Conservation (phyloP, 2,888 invertebrate species). For the Priocnemis perturbator region DNA sequence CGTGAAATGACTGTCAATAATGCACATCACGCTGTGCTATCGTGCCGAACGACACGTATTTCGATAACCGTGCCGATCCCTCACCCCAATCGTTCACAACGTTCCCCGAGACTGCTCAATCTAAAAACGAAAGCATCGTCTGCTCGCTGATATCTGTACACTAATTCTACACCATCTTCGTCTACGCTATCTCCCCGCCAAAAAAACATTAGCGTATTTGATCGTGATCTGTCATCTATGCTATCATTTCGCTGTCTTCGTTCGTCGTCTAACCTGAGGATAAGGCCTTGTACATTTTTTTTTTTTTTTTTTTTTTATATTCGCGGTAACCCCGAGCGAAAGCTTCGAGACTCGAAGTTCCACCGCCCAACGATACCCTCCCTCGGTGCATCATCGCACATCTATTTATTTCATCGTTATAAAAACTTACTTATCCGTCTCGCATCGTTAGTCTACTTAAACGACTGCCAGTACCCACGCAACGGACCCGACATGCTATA, state of each 20-base stretch:
- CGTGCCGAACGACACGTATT: no score
- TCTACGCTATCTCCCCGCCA: not conserved
- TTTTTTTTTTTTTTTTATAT: not conserved
- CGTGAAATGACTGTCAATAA: no score
- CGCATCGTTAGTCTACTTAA: constrained; percentile 13
- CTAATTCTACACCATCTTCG: not conserved
- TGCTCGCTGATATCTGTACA: not conserved
- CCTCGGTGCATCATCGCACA: not conserved
- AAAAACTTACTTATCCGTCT: constrained; percentile 39
- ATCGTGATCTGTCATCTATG: constrained; percentile 16
- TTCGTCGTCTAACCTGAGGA: constrained; percentile 21
- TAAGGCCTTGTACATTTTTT: constrained; percentile 26
- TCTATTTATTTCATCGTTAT: constrained; percentile 21
- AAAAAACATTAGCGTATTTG: not conserved
- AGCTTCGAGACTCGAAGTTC: not conserved
- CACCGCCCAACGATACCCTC: no score
- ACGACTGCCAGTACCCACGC: constrained; percentile 13
- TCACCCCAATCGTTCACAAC: not conserved
- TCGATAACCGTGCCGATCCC: no score
- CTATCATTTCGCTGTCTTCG: constrained; percentile 16
- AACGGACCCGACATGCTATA: constrained; percentile 2
- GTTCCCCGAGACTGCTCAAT: not conserved
- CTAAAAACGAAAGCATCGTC: no score
- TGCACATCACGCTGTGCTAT: no score
- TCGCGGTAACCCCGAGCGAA: constrained; percentile 4